These are phyloP conservation scores for Myocastor coypus DNA, from an alignment of 2,113 vertebrate genomes.

Conservation along the genomic window DNA sequence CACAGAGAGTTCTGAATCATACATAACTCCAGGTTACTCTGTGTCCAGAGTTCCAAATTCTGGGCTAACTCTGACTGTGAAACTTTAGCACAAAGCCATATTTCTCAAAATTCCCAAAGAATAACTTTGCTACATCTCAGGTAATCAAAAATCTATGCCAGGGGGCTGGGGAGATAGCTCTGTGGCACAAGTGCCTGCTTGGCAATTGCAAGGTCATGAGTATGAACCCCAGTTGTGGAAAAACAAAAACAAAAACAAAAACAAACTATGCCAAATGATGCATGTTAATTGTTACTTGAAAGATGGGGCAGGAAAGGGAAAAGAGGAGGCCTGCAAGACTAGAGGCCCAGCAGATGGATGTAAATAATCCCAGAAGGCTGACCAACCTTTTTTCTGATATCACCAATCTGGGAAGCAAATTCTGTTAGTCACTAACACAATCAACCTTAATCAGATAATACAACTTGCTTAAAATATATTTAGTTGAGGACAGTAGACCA, in stretches of 20 bases:
- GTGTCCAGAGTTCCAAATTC: constrained; percentile 1
- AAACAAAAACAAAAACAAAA: no score
- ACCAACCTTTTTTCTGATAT: constrained; percentile 1
- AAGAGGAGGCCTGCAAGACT: neutral
- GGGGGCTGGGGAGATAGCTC: neutral
- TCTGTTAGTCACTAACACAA: neutral
- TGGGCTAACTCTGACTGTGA: neutral
- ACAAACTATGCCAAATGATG: neutral
- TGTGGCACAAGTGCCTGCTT: no score
- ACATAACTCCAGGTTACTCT: neutral
- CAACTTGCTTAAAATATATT: constrained; percentile 17
- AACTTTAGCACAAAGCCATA: neutral
- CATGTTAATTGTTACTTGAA: constrained; percentile 50
- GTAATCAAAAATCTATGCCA: constrained; percentile 43
- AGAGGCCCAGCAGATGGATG: neutral
- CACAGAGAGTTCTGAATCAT: neutral
- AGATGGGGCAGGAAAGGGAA: constrained; percentile 16
- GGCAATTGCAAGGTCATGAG: no score
- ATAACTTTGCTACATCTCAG: constrained; percentile 48
- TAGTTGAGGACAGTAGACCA: neutral
- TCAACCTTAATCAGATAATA: neutral
- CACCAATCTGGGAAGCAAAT: neutral
- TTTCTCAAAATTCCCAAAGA: constrained; percentile 42
- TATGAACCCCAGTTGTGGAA: no score
- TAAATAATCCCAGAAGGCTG: constrained; percentile 9